These are phyloP conservation scores for Rhea americana DNA, from an alignment of 2,113 vertebrate genomes.

Conservation along the genomic window DNA sequence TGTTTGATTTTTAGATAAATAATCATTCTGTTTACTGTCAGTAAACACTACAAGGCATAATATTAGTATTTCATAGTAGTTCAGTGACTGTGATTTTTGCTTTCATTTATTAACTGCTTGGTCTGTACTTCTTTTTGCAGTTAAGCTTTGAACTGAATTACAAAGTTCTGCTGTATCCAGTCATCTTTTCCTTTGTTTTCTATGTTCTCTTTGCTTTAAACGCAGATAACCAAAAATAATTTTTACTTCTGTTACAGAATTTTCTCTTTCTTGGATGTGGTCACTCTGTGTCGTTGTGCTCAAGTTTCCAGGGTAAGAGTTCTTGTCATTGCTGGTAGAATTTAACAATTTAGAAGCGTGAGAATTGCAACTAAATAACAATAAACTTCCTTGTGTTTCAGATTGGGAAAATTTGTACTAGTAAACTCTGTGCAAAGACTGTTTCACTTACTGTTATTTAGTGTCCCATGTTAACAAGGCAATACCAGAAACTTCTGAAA, in stretches of 20 bases:
- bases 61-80: neutral
- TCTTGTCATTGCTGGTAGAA: neutral
- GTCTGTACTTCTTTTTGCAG: conserved; percentile 40
- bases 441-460: neutral
- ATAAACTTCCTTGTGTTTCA: neutral
- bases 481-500: neutral
- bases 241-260: conserved; percentile 84
- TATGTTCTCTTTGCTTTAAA: neutral
- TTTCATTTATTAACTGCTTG: neutral
- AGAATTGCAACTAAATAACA: too few relatives aligned
- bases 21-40: neutral
- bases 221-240: neutral
- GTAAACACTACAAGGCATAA: rapidly evolving
- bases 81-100: neutral
- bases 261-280: conserved; percentile 99
- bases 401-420: rapidly evolving
- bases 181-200: neutral
- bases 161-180: conserved; percentile 18
- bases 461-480: rapidly evolving
- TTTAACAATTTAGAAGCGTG: neutral
- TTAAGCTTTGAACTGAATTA: neutral
- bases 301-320: conserved; percentile 97
- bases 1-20: rapidly evolving
- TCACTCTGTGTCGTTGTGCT: conserved; percentile 98
- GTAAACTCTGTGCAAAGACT: neutral